Percentiles rank a stretch among this genome's conserved stretches.
Evolutionary conservation across 2,888 invertebrate genomes (phyloP).

Genomic region (Lissonota sp.): DNA sequence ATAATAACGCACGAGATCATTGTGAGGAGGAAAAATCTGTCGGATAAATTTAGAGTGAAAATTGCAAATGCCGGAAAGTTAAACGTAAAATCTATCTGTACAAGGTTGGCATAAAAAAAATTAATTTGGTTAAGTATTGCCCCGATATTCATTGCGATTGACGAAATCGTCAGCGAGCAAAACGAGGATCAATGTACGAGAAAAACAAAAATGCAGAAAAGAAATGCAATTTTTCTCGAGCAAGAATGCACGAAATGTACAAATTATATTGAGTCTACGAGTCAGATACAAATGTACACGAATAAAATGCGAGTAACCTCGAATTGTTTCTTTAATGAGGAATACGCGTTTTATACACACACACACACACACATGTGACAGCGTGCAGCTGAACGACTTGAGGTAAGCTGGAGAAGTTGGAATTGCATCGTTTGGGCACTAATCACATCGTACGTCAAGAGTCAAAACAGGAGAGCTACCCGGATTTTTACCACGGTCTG

Average conservation of each 20-base stretch:
- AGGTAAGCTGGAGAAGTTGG: constrained; percentile 24
- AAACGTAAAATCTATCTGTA: too few species aligned
- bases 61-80: too few species aligned
- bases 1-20: constrained; percentile 15
- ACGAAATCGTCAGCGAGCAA: neutral
- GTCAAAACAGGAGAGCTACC: constrained; percentile 10
- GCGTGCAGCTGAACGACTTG: constrained; percentile 50
- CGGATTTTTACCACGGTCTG: too few species aligned
- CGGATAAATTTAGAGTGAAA: constrained; percentile 2
- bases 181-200: constrained; percentile 6
- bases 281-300: constrained; percentile 16
- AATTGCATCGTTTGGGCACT: constrained; percentile 39
- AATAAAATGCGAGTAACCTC: constrained; percentile 46
- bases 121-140: neutral
- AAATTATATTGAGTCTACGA: constrained; percentile 1
- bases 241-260: constrained; percentile 4
- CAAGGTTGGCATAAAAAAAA: neutral
- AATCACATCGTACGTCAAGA: constrained; percentile 37
- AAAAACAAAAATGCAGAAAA: constrained; percentile 12
- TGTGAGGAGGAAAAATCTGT: neutral
- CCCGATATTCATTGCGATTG: neutral
- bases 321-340: constrained; percentile 56
- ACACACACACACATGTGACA: constrained; percentile 58
- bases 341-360: constrained; percentile 55
- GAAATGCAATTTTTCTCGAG: neutral